Evolutionary conservation across 2,797 vertebrate genomes (phyloP).

Genomic region (Sebastes trivittatus): DNA sequence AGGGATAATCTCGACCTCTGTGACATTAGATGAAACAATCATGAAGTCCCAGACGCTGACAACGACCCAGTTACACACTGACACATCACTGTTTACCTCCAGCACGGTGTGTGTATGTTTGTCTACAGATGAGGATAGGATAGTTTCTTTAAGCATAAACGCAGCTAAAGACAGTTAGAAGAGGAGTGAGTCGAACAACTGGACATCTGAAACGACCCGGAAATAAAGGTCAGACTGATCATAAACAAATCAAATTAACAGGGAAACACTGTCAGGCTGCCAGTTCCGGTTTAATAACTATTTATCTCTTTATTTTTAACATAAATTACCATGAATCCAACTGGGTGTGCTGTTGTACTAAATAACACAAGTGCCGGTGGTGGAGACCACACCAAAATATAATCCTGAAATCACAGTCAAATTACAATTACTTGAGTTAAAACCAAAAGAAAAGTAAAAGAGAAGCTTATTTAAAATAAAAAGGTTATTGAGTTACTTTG

Average conservation of each 20-base stretch:
- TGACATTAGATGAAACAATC: slow-evolving; percentile 1
- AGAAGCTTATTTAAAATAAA: neutral
- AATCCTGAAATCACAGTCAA: neutral
- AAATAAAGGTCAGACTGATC: slow-evolving; percentile 39
- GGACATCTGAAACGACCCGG: slow-evolving; percentile 35
- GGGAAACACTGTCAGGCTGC: neutral
- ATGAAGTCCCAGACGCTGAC: slow-evolving; percentile 15
- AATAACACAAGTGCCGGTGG: neutral
- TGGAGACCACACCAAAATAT: neutral
- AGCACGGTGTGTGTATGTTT: neutral
- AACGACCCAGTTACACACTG: slow-evolving; percentile 35
- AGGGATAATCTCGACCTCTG: slow-evolving; percentile 3
- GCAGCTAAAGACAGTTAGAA: slow-evolving; percentile 44
- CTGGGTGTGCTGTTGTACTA: neutral
- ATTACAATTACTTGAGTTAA: neutral
- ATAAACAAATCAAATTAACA: slow-evolving; percentile 27
- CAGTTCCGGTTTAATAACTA: neutral
- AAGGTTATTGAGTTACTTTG: neutral
- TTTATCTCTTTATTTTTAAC: neutral
- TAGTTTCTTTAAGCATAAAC: slow-evolving; percentile 33
- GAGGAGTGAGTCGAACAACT: slow-evolving; percentile 37
- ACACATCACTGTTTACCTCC: slow-evolving; percentile 23
- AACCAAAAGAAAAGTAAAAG: neutral
- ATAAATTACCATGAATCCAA: neutral
- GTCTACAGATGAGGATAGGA: slow-evolving; percentile 16